A percentile compares a stretch with the other conserved stretches of the same genome.
Conservation (phyloP, 2,113 vertebrate species). For the Megaceryle torquata region DNA sequence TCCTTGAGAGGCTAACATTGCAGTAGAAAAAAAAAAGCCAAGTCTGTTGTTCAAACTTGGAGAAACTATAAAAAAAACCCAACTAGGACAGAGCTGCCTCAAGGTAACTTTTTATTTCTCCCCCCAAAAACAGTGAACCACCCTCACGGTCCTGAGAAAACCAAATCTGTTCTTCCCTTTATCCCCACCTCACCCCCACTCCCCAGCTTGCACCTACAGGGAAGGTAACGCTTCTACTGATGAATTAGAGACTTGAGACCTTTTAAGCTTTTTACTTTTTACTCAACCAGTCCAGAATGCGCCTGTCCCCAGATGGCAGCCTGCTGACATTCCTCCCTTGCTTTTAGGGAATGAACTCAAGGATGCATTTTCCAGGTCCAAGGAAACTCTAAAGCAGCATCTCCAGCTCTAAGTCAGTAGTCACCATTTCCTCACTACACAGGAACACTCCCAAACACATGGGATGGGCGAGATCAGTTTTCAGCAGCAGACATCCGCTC, state of each 20-base stretch:
- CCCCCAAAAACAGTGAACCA: neutral
- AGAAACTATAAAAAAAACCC: neutral
- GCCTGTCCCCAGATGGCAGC: rapidly evolving
- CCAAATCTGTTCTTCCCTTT: neutral
- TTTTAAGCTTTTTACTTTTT: neutral
- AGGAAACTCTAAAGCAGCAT: neutral
- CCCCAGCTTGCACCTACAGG: rapidly evolving
- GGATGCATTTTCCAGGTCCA: neutral
- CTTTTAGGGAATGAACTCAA: neutral
- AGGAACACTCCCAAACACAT: rapidly evolving
- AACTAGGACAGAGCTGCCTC: neutral
- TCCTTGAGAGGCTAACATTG: neutral
- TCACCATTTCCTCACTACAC: rapidly evolving
- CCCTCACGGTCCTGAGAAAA: neutral
- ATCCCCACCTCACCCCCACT: too few species aligned
- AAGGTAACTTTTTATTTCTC: neutral
- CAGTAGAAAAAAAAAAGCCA: neutral
- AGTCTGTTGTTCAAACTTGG: neutral
- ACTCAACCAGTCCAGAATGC: too few species aligned
- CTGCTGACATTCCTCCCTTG: neutral
- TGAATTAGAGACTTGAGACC: neutral
- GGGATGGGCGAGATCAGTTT: rapidly evolving
- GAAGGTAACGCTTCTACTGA: neutral
- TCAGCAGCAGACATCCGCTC: neutral
- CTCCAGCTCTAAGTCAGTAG: neutral